These are phyloP conservation scores for Orchestia grillus DNA, from an alignment of 1,140 invertebrate genomes.

Conservation along the genomic window DNA sequence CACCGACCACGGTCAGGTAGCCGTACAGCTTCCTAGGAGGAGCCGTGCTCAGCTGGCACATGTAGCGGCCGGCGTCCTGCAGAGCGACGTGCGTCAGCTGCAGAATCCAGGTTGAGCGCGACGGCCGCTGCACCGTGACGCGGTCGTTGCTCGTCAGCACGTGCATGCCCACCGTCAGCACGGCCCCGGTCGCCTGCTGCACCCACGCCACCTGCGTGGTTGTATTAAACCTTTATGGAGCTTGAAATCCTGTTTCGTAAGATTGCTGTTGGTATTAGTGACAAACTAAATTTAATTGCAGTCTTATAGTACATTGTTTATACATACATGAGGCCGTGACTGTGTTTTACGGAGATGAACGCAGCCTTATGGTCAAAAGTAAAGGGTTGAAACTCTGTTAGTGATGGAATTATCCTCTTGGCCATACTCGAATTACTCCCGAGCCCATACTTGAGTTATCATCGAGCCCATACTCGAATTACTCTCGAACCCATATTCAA, in stretches of 20 bases:
- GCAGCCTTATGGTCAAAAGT: no score
- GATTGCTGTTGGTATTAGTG: no score
- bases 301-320: no score
- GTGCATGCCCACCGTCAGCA: constrained; percentile 49
- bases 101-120: constrained; percentile 47
- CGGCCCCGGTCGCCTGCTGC: constrained; percentile 26
- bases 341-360: no score
- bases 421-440: no score
- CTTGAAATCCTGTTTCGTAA: neutral
- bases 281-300: neutral
- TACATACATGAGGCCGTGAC: no score
- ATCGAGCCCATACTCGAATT: no score
- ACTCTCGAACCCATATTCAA: no score
- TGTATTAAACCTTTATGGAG: neutral
- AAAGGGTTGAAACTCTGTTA: no score
- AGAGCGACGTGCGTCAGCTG: constrained; percentile 25
- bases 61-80: constrained; percentile 53
- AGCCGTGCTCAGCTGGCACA: constrained; percentile 40
- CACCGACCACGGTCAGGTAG: constrained; percentile 32
- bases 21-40: constrained; percentile 39
- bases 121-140: constrained; percentile 7
- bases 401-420: no score
- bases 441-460: no score
- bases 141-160: constrained; percentile 57
- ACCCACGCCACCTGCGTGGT: constrained; percentile 30